Base-by-base conservation (phyloP, 2,888 invertebrate genomes). In the Petrolisthes manimaculis region DNA sequence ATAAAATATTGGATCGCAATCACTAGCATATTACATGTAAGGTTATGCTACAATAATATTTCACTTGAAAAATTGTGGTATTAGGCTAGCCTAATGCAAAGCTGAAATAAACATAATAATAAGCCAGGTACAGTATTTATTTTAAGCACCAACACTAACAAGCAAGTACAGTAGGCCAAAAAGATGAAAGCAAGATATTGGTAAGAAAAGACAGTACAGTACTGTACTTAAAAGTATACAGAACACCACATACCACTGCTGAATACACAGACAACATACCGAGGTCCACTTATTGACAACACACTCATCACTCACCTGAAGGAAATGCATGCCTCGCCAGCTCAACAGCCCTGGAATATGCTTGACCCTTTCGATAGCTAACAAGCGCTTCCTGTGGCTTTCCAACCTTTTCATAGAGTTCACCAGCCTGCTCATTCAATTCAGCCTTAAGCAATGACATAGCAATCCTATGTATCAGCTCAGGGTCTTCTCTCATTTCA, bases 271-370 rank as follows among this genome's bases (percentile, higher is more conserved):
- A 37, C 37, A 37, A 37, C 37, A 37, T 37, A 78, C n/a, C 21
- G 5, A 24, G 18, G 51, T 90, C 91, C 71, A 80, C 89, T 4
- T 79, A 71, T 80, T 91, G 91, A 82, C 5, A 67, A 74, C 24
- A 88, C 53, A 75, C 18, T 24, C 69, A 21, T n/a, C 71, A 77
- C 89, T 83, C 71, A 91, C 91, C 91, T 81, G 92, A 37, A 37
- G 95, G 95, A 92, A 93, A 94, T 51, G 93, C 93, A 90, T 93
- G 92, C 87, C 98, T 94, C 0, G 99, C 97, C 85, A 99, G 94
- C 92, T 99, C 98, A 51, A 99, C 95, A 1, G 98, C 98, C 92
- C 95, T 93, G 0, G 96, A 95, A 92, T 94, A 97, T 75, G 96
- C 95, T 75, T 96, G 95, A 8, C 97, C 97, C 92, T 95, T 95